Conservation (phyloP, 2,888 invertebrate species). For the Stenodema calcarata region DNA sequence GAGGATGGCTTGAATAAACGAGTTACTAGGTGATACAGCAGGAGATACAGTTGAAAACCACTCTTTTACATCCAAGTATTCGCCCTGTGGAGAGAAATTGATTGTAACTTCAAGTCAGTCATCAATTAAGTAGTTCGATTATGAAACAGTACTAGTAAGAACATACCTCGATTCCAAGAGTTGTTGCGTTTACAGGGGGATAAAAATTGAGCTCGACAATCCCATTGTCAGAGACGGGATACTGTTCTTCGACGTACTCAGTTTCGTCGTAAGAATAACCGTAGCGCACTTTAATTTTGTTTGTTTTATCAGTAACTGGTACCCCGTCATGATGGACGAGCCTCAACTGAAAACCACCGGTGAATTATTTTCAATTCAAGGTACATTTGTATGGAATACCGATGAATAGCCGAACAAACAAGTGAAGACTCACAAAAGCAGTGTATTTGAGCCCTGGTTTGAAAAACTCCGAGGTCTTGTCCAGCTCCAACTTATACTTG, state of each 20-base stretch:
- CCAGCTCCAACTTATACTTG: slow-evolving; percentile 76
- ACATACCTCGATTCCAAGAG: slow-evolving; percentile 75
- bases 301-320: slow-evolving; percentile 68
- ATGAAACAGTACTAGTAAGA: neutral
- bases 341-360: slow-evolving; percentile 64
- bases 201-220: slow-evolving; percentile 70
- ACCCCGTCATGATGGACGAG: slow-evolving; percentile 74
- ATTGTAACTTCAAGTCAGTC: neutral
- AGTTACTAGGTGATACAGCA: slow-evolving; percentile 70
- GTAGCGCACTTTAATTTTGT: slow-evolving; percentile 68
- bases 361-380: neutral
- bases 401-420: neutral
- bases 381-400: neutral
- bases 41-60: slow-evolving; percentile 76
- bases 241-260: slow-evolving; percentile 64
- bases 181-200: slow-evolving; percentile 68
- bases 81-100: slow-evolving; percentile 66
- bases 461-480: slow-evolving; percentile 84
- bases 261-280: slow-evolving; percentile 70
- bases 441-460: slow-evolving; percentile 86
- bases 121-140: too few relatives aligned
- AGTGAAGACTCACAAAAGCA: slow-evolving; percentile 71
- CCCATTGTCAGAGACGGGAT: slow-evolving; percentile 70
- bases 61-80: slow-evolving; percentile 80
- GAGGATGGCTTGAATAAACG: slow-evolving; percentile 67